Evolutionary conservation across 2,113 vertebrate genomes (phyloP).

Genomic region (Phylloscopus whistleri): DNA sequence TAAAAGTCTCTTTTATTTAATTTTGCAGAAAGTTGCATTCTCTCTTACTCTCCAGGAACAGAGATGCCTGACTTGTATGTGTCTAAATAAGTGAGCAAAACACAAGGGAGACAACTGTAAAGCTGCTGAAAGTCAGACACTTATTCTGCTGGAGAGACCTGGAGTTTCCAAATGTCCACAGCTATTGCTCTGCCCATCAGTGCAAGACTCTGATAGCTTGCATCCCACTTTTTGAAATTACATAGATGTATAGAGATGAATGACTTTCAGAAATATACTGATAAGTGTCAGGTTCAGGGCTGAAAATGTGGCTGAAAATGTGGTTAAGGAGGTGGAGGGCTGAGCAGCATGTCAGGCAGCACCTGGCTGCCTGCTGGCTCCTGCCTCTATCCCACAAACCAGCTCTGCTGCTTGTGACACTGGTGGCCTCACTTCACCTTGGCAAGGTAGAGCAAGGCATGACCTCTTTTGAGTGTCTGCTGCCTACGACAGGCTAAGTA

Average conservation of each 20-base stretch:
- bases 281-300: neutral
- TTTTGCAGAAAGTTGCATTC: neutral
- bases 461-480: neutral
- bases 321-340: neutral
- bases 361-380: fast-evolving
- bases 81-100: neutral
- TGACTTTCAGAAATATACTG: neutral
- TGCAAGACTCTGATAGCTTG: neutral
- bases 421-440: neutral
- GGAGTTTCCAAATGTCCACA: neutral
- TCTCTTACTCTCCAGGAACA: neutral
- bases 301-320: neutral
- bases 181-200: neutral
- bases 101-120: neutral
- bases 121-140: neutral
- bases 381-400: neutral
- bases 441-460: neutral
- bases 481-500: neutral
- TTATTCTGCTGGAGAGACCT: neutral
- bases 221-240: neutral
- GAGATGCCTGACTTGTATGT: neutral
- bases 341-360: neutral
- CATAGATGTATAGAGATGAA: fast-evolving
- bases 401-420: neutral
- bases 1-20: neutral